phyloP scores from a whole-genome alignment of 2,888 invertebrate species.

The Ephialtes manifestator region DNA sequence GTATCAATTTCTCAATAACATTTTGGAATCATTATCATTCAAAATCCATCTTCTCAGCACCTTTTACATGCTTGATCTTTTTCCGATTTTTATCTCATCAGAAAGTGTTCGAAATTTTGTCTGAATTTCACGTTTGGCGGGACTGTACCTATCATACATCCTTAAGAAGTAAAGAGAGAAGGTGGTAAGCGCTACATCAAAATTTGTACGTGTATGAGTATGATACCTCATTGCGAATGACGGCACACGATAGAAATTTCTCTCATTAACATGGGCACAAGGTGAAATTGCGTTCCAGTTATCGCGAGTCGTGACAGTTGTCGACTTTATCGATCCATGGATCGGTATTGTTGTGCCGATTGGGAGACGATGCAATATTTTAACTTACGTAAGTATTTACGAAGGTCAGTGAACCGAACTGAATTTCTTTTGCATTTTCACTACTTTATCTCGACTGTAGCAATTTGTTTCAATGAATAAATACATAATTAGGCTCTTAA shows the following conservation, averaged over 20 bases:
- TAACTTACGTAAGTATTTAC: not conserved
- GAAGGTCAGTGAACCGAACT: slow-evolving; percentile 1
- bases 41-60: too few species aligned
- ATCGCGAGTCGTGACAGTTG: slow-evolving; percentile 13
- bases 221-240: slow-evolving; percentile 63
- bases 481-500: not conserved
- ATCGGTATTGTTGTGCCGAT: slow-evolving; percentile 2
- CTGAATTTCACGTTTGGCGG: too few species aligned
- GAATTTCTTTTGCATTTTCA: not conserved
- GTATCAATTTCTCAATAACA: too few species aligned
- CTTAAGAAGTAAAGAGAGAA: not conserved
- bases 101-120: too few species aligned
- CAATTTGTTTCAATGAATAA: not conserved
- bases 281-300: slow-evolving; percentile 63
- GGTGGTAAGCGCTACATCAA: not conserved
- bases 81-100: too few species aligned
- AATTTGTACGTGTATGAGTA: slow-evolving; percentile 32
- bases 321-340: not conserved
- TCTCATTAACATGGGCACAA: slow-evolving; percentile 64
- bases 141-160: too few species aligned
- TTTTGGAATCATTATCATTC: too few species aligned
- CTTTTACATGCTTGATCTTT: too few species aligned
- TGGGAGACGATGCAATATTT: slow-evolving; percentile 7
- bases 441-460: not conserved
- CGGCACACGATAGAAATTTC: slow-evolving; percentile 67